A percentile compares a stretch with the other conserved stretches of the same genome.
phyloP scores from a whole-genome alignment of 2,113 vertebrate genomes.

The Hippocampus barbouri region DNA sequence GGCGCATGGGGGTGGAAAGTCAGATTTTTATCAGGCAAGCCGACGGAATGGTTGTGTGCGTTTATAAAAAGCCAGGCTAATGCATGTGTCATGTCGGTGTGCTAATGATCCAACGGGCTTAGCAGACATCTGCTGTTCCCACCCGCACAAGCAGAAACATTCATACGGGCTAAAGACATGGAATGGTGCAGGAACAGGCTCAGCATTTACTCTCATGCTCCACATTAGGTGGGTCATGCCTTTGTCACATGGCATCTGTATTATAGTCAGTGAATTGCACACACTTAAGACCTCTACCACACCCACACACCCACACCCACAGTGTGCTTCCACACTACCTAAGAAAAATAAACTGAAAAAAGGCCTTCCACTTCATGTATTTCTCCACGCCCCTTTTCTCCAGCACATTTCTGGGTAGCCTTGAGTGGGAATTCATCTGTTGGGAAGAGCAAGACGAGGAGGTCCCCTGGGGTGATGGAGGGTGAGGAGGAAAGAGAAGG shows the following conservation, averaged over 20 bases:
- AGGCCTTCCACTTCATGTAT: conserved; percentile 24
- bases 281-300: conserved; percentile 21
- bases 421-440: conserved; percentile 42
- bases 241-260: conserved; percentile 22
- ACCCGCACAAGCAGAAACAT: conserved; percentile 42
- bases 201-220: conserved; percentile 26
- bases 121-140: conserved; percentile 46
- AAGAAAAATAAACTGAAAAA: conserved; percentile 48
- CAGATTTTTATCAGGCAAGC: conserved; percentile 20
- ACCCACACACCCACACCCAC: neutral
- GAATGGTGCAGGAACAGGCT: conserved; percentile 16
- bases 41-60: neutral
- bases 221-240: conserved; percentile 9
- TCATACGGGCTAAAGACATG: conserved; percentile 5
- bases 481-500: neutral
- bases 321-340: conserved; percentile 9
- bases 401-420: conserved; percentile 23
- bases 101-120: conserved; percentile 44
- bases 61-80: conserved; percentile 27
- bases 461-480: conserved; percentile 37
- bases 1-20: neutral
- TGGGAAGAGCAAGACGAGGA: conserved; percentile 37
- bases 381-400: conserved; percentile 17
- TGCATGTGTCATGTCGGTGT: conserved; percentile 31
- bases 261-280: conserved; percentile 1